Conservation (phyloP, 2,797 vertebrate species). For the Phyllotis vaccarum region DNA sequence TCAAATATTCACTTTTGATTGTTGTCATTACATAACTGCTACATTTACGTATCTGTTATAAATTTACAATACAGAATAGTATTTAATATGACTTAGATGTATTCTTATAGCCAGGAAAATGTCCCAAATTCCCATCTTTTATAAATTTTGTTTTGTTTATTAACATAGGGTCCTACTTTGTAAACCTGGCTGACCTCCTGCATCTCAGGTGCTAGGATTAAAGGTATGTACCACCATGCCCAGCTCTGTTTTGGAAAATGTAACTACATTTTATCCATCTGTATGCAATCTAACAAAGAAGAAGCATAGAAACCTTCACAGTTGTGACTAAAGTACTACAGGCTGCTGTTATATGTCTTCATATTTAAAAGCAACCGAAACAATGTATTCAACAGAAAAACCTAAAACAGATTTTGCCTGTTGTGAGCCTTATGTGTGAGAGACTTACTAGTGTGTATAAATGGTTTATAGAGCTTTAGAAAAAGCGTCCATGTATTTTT, state of each 20-base stretch:
- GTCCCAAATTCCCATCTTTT: not conserved
- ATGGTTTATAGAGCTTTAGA: conserved; percentile 61
- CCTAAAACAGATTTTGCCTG: conserved; percentile 62
- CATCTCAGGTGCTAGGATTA: not conserved
- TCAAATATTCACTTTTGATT: conserved; percentile 47
- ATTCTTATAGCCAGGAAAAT: conserved; percentile 30
- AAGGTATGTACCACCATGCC: not conserved
- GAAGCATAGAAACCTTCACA: conserved; percentile 50
- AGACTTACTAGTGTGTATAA: conserved; percentile 63
- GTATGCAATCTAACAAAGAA: conserved; percentile 58
- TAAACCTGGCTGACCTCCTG: not conserved
- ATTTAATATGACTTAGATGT: conserved; percentile 38
- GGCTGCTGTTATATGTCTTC: conserved; percentile 34
- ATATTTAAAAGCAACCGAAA: conserved; percentile 67
- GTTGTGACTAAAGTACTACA: conserved; percentile 27
- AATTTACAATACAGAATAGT: conserved; percentile 24
- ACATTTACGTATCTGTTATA: conserved; percentile 37
- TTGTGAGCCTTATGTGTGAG: conserved; percentile 50
- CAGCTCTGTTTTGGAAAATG: not conserved
- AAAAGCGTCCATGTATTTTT: conserved; percentile 63
- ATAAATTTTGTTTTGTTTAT: not conserved
- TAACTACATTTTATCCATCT: conserved; percentile 34
- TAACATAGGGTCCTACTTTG: no score
- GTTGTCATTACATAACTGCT: not conserved
- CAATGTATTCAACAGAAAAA: conserved; percentile 62